Conservation (phyloP, 2,888 invertebrate species). For the Spodoptera exigua region DNA sequence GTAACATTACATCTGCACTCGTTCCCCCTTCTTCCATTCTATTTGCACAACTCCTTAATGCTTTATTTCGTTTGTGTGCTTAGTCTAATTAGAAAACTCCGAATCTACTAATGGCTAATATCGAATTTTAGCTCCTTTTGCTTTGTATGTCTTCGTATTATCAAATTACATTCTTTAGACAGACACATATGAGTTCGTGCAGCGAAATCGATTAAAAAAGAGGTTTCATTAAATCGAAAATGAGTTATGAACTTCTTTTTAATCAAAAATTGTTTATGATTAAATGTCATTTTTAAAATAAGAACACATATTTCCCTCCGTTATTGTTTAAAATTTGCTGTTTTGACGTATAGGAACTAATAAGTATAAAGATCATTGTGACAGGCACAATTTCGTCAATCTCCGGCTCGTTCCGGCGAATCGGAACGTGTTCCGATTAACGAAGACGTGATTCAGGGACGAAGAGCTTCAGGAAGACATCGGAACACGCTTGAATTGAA, state of each 20-base stretch:
- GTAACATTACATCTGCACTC: constrained; percentile 59
- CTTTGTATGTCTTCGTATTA: constrained; percentile 62
- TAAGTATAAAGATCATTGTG: constrained; percentile 50
- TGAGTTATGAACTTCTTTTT: constrained; percentile 6
- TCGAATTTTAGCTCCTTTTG: constrained; percentile 77
- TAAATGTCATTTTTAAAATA: background rate
- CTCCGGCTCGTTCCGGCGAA: constrained; percentile 69
- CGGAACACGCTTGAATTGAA: constrained; percentile 64
- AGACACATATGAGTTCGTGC: constrained; percentile 37
- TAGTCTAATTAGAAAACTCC: constrained; percentile 88
- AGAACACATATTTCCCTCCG: background rate
- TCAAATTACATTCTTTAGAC: constrained; percentile 58
- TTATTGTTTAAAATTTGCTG: background rate
- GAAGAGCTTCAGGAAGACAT: constrained; percentile 66
- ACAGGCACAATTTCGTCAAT: constrained; percentile 71
- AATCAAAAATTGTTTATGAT: constrained; percentile 1
- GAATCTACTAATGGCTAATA: constrained; percentile 81
- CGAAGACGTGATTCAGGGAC: constrained; percentile 53
- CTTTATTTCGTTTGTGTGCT: constrained; percentile 87
- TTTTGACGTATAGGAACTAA: constrained; percentile 46
- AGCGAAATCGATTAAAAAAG: constrained; percentile 26
- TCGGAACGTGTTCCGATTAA: constrained; percentile 62
- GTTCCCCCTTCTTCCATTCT: constrained; percentile 79
- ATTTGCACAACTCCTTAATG: constrained; percentile 87
- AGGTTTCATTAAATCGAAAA: constrained; percentile 7